Conservation (phyloP, 2,113 vertebrate genomes). For the Agelaius tricolor region DNA sequence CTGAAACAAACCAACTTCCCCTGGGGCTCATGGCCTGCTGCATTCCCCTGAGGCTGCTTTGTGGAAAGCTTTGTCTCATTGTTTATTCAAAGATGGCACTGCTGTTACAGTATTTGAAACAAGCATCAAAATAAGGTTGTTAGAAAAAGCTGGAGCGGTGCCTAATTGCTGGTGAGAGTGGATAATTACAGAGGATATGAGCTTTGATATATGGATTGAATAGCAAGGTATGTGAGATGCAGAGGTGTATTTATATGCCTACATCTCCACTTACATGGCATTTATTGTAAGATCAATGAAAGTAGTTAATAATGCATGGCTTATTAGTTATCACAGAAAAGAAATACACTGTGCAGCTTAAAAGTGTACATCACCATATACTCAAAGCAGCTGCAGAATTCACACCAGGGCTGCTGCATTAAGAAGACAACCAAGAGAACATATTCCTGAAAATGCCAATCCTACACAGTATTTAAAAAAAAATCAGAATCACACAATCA, state of each 20-base stretch:
- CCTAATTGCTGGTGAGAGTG: slow-evolving; percentile 9
- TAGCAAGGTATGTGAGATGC: neutral
- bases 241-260: neutral
- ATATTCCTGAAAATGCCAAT: neutral
- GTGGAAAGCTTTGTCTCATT: slow-evolving; percentile 19
- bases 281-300: slow-evolving; percentile 25
- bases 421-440: neutral
- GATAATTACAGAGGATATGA: slow-evolving; percentile 25
- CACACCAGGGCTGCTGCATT: neutral
- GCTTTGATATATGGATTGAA: slow-evolving; percentile 7
- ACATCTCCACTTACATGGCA: neutral
- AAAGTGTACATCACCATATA: neutral
- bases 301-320: slow-evolving; percentile 10
- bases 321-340: neutral
- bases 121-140: slow-evolving; percentile 1
- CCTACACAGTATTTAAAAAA: neutral
- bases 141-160: neutral
- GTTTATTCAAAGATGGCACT: slow-evolving; percentile 26
- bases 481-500: neutral
- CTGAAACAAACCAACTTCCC: neutral
- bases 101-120: neutral
- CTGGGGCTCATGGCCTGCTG: neutral
- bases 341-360: neutral
- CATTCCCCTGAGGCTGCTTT: neutral
- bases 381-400: neutral